These are phyloP conservation scores for Balaeniceps rex DNA, from an alignment of 2,113 vertebrate species.

Conservation along the genomic window DNA sequence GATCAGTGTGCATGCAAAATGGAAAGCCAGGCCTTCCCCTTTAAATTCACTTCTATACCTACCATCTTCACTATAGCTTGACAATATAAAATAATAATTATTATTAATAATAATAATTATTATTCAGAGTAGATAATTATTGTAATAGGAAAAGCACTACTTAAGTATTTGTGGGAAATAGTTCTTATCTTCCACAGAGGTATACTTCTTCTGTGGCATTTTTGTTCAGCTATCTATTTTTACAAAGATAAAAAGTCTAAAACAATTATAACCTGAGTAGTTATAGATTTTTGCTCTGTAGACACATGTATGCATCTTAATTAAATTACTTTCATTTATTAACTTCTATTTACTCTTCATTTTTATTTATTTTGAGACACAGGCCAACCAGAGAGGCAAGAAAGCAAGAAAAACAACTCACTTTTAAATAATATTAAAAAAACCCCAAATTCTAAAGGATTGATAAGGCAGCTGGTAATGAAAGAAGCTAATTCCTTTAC, in stretches of 20 bases:
- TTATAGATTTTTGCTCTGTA: background rate
- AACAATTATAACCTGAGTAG: background rate
- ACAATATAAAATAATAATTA: background rate
- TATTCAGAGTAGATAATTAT: background rate
- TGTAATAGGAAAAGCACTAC: background rate
- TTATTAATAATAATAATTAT: background rate
- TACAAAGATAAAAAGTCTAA: background rate
- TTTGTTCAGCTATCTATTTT: background rate
- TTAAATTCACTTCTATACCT: background rate
- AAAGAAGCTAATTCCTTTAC: background rate
- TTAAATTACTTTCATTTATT: background rate
- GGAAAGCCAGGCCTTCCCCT: background rate
- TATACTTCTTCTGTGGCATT: background rate
- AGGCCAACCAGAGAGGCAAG: background rate
- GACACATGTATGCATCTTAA: background rate
- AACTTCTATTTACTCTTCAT: background rate
- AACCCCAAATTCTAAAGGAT: background rate
- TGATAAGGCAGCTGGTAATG: background rate
- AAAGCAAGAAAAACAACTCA: background rate
- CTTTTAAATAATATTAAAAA: background rate
- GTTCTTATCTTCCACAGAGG: background rate
- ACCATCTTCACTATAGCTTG: background rate
- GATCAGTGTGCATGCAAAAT: background rate
- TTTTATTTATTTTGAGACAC: background rate
- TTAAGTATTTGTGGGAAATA: background rate